phyloP scores from a whole-genome alignment of 2,797 vertebrate species.

The Petrocephalus schoutedeni region DNA sequence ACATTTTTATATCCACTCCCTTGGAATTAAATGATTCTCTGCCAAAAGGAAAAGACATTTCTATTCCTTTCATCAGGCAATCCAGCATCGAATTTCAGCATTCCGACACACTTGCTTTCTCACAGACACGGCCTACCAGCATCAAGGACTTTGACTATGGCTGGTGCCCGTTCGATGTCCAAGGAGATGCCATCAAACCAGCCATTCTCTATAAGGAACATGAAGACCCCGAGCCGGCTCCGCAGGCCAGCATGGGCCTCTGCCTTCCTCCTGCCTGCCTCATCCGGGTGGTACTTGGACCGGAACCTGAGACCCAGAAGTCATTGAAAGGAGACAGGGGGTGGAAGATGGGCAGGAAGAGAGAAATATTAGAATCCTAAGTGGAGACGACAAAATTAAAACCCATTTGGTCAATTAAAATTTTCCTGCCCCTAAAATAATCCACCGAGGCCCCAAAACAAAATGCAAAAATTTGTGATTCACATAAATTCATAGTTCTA shows the following conservation, averaged over 20 bases:
- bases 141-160: conserved; percentile 82
- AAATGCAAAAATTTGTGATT: not conserved
- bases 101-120: not conserved
- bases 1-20: not conserved
- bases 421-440: not conserved
- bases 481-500: not conserved
- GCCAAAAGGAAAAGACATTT: not conserved
- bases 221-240: conserved; percentile 77
- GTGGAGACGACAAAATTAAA: conserved; percentile 17
- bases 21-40: not conserved
- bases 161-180: conserved; percentile 77
- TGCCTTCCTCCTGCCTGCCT: conserved; percentile 72
- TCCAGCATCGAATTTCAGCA: not conserved
- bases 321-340: conserved; percentile 12
- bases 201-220: conserved; percentile 75
- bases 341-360: conserved; percentile 11
- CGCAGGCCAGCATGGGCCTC: conserved; percentile 73
- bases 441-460: not conserved
- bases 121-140: conserved; percentile 61
- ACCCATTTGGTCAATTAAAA: not conserved
- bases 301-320: conserved; percentile 72
- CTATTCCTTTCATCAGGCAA: not conserved
- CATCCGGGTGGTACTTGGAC: conserved; percentile 88
- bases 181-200: conserved; percentile 79
- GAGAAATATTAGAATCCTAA: conserved; percentile 41